A percentile compares a stretch with the other conserved stretches of the same genome.
Evolutionary conservation across 2,797 vertebrate genomes (phyloP).

Genomic region (Ficedula albicollis): DNA sequence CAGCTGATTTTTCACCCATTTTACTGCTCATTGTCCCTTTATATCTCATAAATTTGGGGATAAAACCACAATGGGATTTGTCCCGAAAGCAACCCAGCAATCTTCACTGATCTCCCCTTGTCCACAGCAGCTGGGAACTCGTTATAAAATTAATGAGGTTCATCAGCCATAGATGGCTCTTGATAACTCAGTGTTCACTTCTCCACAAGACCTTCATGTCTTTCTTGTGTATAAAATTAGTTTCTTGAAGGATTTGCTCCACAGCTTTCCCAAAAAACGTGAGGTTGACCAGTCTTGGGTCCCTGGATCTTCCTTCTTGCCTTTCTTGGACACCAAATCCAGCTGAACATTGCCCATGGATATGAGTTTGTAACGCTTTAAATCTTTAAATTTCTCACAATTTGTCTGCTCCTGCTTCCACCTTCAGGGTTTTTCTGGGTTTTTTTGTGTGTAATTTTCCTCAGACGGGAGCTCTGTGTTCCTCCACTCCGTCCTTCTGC

Average conservation of each 20-base stretch:
- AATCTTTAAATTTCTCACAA: background rate
- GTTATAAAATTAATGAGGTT: background rate
- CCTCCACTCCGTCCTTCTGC: background rate
- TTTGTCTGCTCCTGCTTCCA: background rate
- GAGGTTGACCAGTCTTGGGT: background rate
- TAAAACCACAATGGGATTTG: accelerated
- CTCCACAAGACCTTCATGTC: background rate
- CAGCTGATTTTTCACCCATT: background rate
- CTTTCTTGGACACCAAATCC: background rate
- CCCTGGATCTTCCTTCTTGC: background rate
- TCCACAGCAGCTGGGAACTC: background rate
- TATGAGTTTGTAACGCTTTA: background rate
- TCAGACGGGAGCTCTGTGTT: background rate
- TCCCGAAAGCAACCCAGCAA: background rate
- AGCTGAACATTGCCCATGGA: background rate
- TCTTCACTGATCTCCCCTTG: background rate
- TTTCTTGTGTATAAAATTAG: background rate
- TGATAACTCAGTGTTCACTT: background rate
- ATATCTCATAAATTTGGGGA: background rate
- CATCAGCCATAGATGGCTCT: background rate
- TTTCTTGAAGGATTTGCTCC: background rate
- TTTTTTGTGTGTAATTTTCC: background rate
- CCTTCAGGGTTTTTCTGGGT: background rate
- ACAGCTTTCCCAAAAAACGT: background rate
- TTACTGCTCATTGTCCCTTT: background rate